Base-by-base conservation (phyloP, 92 coral and sea anemone genomes). In the Palythoa grandiflora region DNA sequence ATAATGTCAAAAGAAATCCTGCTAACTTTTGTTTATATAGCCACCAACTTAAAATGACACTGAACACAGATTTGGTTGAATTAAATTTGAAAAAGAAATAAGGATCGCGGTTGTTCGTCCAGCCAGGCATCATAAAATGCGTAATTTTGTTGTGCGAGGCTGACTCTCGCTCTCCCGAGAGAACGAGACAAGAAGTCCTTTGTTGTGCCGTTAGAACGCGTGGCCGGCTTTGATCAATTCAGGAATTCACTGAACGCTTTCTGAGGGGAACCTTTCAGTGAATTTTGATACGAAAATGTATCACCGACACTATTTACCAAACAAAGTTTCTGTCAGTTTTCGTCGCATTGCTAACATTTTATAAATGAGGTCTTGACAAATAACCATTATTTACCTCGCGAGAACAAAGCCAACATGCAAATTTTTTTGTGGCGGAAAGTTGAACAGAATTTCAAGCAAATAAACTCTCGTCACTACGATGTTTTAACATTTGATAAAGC, bases 381-480 rank as follows among this genome's bases (percentile, higher is more conserved):
- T 88, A 88, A 54, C 83, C 83, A 28, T 77, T 88, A 84, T 88
- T 91, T 79, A 79, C 84, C 84, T 88, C 84, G 73, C 37, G 75
- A 73, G 92, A 88, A 95, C 98, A 95, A 93, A 95, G 93, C 93
- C 44, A 91, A 95, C 90, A 95, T 95, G 98, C 98, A 89, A 95
- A 95, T 95, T 90, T 90, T n/a, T 88, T 57, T 16, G 79, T 60
- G 55, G 80, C 36, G 70, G 75, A 79, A 70, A 47, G 66, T 63
- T 68, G 73, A 38, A 90, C 63, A 65, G 83, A 73, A 37, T 87
- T 40, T 72, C 38, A 54, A 93, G 87, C 78, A 57, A 79, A 53
- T 14, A 60, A 55, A 86, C 37, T 9, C 9, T 86, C 54, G 54
- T 21, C 83, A 54, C 55, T 54, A 60, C 57, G n/a, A 20, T 81